Evolutionary conservation across 2,888 invertebrate species (phyloP), one percentile per base, ranked within the genome.

Genomic region (Helleia helle): DNA sequence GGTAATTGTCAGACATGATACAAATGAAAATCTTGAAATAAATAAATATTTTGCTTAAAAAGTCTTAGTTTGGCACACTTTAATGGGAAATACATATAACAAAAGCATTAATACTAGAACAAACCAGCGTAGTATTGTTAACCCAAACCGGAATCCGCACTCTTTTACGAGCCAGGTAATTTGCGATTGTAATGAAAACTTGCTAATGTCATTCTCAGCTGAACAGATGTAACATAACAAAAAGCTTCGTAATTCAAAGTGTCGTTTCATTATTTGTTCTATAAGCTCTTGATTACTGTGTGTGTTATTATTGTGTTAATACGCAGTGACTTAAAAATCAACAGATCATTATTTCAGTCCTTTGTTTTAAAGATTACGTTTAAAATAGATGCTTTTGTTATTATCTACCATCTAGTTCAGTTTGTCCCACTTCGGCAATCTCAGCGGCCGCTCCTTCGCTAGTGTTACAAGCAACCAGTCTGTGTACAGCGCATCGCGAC

Each of bases 391-490:
- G 12, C 37, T 17, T 18, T 40, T 40, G 38, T 53, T 50, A n/a
- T n/a, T n/a, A n/a, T n/a, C n/a, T 47, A 48, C 47, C 59, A 64
- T 76, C 51, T 71, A 89, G 89, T 86, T 86, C 60, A 86, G 86
- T 59, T 70, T 87, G 59, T 79, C 86, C 56, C 86, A 86, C 74
- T 87, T 87, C 67, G 86, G 81, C 61, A 87, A 87, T 72, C 74
- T 87, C 58, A 88, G 88, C 72, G 87, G 87, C 57, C 84, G 87
- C 60, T 89, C 88, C 52, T 86, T 87, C 71, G 68, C 75, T 48
- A 89, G 89, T 64, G 71, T 85, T 49, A 80, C 80, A 50, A 89
- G 88, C 63, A 86, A 85, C 66, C 87, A 86, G 69, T 88, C 88
- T 18, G 86, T 83, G 45, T 87, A 83, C 66, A 89, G 88, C 68